Base-by-base conservation (phyloP, 1,140 invertebrate species). In the Calosoma granatense region DNA sequence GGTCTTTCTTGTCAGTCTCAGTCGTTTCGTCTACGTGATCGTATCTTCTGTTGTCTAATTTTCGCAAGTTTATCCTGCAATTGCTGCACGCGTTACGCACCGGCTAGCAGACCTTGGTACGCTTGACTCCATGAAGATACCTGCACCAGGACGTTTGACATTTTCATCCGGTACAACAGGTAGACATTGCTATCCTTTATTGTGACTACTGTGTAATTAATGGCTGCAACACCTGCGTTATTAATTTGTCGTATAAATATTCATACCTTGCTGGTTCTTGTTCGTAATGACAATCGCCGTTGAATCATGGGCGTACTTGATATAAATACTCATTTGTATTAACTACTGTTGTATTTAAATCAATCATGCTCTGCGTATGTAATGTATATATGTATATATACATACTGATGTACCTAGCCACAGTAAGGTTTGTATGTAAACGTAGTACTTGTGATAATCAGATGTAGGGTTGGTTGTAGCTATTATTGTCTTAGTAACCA, bases 321-420 rank as follows among this genome's bases (percentile, higher is more conserved):
- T 36, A n/a, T 36, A 36, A 9, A n/a, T 36, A 36, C 26, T 9
- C 26, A 6, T 36, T 36, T n/a, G 26, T 9, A 36, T 36, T 36
- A 36, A 36, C n/a, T 6, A 36, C n/a, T 36, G n/a, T 9, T 36
- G n/a, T 36, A 36, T 36, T 9, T 36, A 36, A 9, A 36, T 36
- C 6, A 9, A 36, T 36, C 6, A 9, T 9, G 6, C 6, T 36
- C 6, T 36, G n/a, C n/a, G n/a, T 36, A 36, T 36, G n/a, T 36
- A 36, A 36, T 36, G n/a, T 36, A 36, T 36, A 36, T 36, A 36
- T 36, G n/a, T 36, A 36, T 36, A 36, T 36, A 36, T 36, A 36
- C n/a, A 36, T 36, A 36, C n/a, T 9, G 6, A 36, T 36, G n/a
- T 36, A 36, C n/a, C n/a, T 36, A 9, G 26, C n/a, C n/a, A n/a